Evolutionary conservation across 2,888 invertebrate genomes (phyloP), one percentile per base, ranked within the genome.

Genomic region (Agapetus fuscipes): DNA sequence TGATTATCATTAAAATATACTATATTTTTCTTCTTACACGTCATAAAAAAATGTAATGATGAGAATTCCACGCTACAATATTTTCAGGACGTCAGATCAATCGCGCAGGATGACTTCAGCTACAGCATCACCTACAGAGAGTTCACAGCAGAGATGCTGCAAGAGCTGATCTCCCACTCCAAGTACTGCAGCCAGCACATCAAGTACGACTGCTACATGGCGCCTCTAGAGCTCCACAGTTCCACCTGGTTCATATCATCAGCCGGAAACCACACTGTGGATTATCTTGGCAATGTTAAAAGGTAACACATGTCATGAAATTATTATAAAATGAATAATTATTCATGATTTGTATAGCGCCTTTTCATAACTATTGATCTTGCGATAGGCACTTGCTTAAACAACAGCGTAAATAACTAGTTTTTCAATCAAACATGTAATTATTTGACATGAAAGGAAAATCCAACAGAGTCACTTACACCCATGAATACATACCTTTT

Each of bases 231-330:
- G 46, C 61, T 90, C 7, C 88, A 89, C 54, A 87, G 88, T 42
- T 82, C 86, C 2, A 88, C 90, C 0, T 90, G 90, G 89, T 89
- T 91, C 55, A 75, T 80, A 37, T 86, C 87, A 3, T 89, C 90
- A 0, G 78, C 80, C 3, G 72, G 72, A 38, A 82, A 81, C 54
- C 77, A 79, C 39, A 82, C 85, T 1, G 83, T 90, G 0, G 88
- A 89, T 58, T 83, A 77, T 53, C 76, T 91, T 51, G 91, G 90
- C 14, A 83, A 83, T 56, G 85, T 83, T 4, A 87, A 83, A 63
- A 75, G 81, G 81, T 80, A n/a, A 56, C 17, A 10, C 11, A 12
- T 10, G 6, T 9, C 6, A 29, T 9, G 6, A 29, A 9, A 24
- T 9, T 9, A 24, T 24, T n/a, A 24, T 24, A n/a, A n/a, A 9